A percentile compares a stretch with the other conserved stretches of the same genome.
Evolutionary conservation across 2,113 vertebrate species (phyloP).

Genomic region (Chionomys nivalis): DNA sequence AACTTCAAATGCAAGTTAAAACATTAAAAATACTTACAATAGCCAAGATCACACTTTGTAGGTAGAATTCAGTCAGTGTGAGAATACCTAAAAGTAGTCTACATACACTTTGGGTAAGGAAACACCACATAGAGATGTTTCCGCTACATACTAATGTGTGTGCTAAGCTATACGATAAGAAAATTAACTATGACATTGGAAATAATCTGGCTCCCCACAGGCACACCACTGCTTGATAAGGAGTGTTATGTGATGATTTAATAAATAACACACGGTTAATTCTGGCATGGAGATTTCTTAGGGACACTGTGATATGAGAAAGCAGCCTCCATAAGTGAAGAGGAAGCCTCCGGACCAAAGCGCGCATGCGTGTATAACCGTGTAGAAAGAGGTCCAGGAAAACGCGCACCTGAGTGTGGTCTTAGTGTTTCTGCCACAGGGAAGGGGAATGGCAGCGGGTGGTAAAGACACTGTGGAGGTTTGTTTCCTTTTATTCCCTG

Average conservation of each 20-base stretch:
- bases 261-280: not conserved
- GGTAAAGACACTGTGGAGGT: not conserved
- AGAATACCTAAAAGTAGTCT: not conserved
- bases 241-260: not conserved
- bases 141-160: not conserved
- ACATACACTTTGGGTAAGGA: not conserved
- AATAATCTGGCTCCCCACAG: not conserved
- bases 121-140: not conserved
- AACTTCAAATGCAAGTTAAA: slow-evolving; percentile 27
- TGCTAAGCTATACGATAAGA: not conserved
- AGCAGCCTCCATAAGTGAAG: not conserved
- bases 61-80: not conserved
- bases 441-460: too few species aligned
- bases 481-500: not conserved
- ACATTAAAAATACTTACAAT: slow-evolving; percentile 49
- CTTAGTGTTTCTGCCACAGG: not conserved
- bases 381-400: not conserved
- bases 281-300: not conserved
- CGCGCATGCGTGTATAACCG: not conserved
- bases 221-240: not conserved
- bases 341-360: not conserved
- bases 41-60: not conserved
- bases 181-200: not conserved
- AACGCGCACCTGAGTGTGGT: not conserved
- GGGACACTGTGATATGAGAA: slow-evolving; percentile 5